Evolutionary conservation across 92 coral and sea anemone genomes (phyloP).

Genomic region (Porites cylindrica): DNA sequence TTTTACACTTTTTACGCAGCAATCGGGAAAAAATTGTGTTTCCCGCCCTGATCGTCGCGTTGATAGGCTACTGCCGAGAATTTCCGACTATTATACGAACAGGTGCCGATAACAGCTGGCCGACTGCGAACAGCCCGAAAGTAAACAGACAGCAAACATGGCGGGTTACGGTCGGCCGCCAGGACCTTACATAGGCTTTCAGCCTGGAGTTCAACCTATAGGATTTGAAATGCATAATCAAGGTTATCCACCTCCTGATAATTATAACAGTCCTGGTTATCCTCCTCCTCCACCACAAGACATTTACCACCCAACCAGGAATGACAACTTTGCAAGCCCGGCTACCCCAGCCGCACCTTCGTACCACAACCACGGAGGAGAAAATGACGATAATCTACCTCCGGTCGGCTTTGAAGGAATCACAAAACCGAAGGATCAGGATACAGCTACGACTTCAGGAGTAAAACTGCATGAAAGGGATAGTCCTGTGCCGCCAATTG

Average conservation of each 20-base stretch:
- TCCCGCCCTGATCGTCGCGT: neutral
- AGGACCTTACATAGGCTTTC: slow-evolving; percentile 62
- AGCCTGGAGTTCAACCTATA: slow-evolving; percentile 62
- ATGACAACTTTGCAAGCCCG: slow-evolving; percentile 16
- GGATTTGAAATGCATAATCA: slow-evolving; percentile 72
- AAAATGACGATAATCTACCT: slow-evolving; percentile 43
- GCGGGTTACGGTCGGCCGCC: slow-evolving; percentile 67
- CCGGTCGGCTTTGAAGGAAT: slow-evolving; percentile 80
- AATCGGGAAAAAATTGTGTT: no score
- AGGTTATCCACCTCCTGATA: slow-evolving; percentile 33
- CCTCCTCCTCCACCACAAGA: slow-evolving; percentile 64
- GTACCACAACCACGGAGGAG: slow-evolving; percentile 32
- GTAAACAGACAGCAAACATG: slow-evolving; percentile 53
- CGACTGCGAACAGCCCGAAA: neutral
- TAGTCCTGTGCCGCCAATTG: neutral
- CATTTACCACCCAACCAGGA: slow-evolving; percentile 44
- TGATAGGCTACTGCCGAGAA: neutral
- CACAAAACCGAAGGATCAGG: slow-evolving; percentile 28
- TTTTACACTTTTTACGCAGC: no score
- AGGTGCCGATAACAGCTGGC: neutral
- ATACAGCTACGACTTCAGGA: slow-evolving; percentile 57
- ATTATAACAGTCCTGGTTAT: slow-evolving; percentile 9
- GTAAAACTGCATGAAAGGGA: slow-evolving; percentile 24
- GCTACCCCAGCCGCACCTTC: slow-evolving; percentile 8
- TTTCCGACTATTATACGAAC: neutral